These are phyloP conservation scores for Holocentrus rufus DNA, from an alignment of 2,797 vertebrate species.

Conservation along the genomic window DNA sequence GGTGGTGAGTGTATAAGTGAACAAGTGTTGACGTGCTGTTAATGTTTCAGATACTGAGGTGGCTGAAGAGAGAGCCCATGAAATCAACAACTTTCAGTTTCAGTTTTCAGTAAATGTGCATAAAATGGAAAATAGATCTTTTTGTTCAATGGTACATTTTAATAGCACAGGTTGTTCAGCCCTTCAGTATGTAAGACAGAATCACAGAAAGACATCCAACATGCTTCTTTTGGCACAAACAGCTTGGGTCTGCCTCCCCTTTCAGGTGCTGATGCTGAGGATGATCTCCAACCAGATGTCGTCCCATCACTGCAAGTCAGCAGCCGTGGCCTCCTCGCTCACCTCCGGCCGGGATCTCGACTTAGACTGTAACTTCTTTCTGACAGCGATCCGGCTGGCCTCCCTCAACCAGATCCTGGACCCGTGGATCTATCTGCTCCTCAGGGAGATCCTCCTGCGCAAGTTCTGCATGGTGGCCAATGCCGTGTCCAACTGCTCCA, in stretches of 20 bases:
- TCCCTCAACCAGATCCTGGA: constrained; percentile 98
- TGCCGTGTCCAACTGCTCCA: constrained; percentile 89
- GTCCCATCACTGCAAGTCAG: constrained; percentile 83
- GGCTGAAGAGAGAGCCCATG: neutral
- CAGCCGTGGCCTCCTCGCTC: neutral
- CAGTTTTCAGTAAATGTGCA: neutral
- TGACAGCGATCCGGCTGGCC: constrained; percentile 92
- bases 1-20: neutral
- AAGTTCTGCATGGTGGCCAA: constrained; percentile 92
- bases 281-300: constrained; percentile 88
- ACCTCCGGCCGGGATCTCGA: constrained; percentile 60
- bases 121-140: neutral
- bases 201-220: too few species aligned
- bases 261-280: constrained; percentile 90
- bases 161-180: neutral
- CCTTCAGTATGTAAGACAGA: too few species aligned
- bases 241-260: constrained; percentile 28
- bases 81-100: neutral
- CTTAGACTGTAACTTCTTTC: constrained; percentile 88
- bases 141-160: neutral
- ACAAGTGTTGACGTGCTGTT: neutral
- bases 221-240: neutral
- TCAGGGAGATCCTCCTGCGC: constrained; percentile 92
- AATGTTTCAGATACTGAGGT: neutral
- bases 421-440: constrained; percentile 96